Evolutionary conservation across 2,888 invertebrate genomes (phyloP).

Genomic region (Amitus sp.): DNA sequence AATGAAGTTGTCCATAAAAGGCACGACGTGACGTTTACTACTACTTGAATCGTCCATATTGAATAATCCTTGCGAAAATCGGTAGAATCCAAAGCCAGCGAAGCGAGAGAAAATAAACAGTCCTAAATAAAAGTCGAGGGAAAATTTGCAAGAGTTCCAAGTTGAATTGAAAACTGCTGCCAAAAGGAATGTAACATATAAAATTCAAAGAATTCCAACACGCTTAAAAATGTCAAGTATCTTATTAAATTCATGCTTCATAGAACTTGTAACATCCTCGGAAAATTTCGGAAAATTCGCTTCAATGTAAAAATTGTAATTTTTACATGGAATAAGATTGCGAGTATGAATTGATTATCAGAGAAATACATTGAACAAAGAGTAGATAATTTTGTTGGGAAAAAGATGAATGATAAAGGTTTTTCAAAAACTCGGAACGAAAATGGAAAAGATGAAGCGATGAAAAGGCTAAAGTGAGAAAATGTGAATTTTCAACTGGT

Average conservation of each 20-base stretch:
- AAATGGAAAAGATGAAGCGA: slow-evolving; percentile 5
- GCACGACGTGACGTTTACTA: background rate
- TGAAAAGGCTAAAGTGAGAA: slow-evolving; percentile 6
- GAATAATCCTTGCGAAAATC: slow-evolving; percentile 5
- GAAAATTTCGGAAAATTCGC: too few relatives aligned
- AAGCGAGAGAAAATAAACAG: slow-evolving; percentile 52
- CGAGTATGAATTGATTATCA: too few relatives aligned
- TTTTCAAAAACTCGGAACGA: slow-evolving; percentile 5
- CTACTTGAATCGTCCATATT: background rate
- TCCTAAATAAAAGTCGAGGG: slow-evolving; percentile 19
- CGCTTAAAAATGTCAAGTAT: too few relatives aligned
- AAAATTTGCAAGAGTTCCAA: slow-evolving; percentile 47
- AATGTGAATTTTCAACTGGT: slow-evolving; percentile 10
- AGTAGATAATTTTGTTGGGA: too few relatives aligned
- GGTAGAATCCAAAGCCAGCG: slow-evolving; percentile 9
- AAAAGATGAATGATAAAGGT: background rate
- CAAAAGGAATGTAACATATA: slow-evolving; percentile 59
- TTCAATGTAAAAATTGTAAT: too few relatives aligned
- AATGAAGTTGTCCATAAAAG: too few relatives aligned
- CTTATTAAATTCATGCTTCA: too few relatives aligned
- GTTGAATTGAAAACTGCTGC: slow-evolving; percentile 55
- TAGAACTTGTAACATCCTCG: too few relatives aligned
- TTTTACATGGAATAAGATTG: too few relatives aligned
- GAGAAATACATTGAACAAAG: too few relatives aligned
- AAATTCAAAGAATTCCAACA: too few relatives aligned